Conservation (phyloP, 2,797 vertebrate species). For the Sebastes taczanowskii region DNA sequence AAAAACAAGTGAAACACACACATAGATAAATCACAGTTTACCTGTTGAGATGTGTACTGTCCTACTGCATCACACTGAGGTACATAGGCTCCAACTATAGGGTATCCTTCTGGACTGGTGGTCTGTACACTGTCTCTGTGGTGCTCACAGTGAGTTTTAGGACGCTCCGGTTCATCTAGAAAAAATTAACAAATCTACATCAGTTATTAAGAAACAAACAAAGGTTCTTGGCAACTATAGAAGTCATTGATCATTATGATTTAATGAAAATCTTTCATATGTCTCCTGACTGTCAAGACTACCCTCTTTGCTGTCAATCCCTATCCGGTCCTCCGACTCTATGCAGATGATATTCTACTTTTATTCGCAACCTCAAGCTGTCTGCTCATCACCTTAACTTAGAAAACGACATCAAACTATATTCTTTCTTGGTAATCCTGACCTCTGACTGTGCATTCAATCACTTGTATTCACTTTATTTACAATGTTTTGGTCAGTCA, state of each 20-base stretch:
- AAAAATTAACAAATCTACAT: background rate
- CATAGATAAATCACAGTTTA: background rate
- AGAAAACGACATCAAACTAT: background rate
- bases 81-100: conserved; percentile 46
- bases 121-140: conserved; percentile 68
- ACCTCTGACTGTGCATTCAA: background rate
- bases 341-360: background rate
- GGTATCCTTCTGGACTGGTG: conserved; percentile 37
- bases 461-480: background rate
- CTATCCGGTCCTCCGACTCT: background rate
- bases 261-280: background rate
- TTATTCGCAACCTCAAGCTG: background rate
- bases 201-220: background rate
- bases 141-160: conserved; percentile 74
- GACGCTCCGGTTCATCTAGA: conserved; percentile 40
- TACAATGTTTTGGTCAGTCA: background rate
- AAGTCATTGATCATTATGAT: background rate
- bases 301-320: background rate
- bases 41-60: conserved; percentile 79
- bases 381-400: background rate
- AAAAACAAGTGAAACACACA: background rate
- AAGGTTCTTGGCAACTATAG: background rate
- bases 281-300: too few relatives aligned
- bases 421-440: background rate
- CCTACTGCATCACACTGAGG: conserved; percentile 80